Evolutionary conservation across 2,888 invertebrate genomes (phyloP).

Genomic region (Tricholauxania praeusta): DNA sequence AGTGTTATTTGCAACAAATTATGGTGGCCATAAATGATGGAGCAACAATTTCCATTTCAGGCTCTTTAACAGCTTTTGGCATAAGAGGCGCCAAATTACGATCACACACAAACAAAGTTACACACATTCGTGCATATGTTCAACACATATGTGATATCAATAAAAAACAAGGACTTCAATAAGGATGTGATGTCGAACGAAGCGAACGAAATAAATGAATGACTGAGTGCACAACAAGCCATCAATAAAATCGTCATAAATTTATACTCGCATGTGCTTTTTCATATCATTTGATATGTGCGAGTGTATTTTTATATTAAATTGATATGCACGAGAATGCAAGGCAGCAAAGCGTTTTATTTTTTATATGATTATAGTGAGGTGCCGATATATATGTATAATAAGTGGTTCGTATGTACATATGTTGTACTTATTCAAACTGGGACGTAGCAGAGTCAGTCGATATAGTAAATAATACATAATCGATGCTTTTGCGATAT

Average conservation of each 20-base stretch:
- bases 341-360: slow-evolving; percentile 28
- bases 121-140: slow-evolving; percentile 1
- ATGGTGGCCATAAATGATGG: slow-evolving; percentile 38
- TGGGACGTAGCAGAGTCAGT: too few species aligned
- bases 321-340: slow-evolving; percentile 40
- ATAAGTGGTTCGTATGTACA: background rate
- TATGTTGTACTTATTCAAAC: too few species aligned
- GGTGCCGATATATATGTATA: slow-evolving; percentile 8
- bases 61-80: slow-evolving; percentile 48
- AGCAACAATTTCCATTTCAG: slow-evolving; percentile 54
- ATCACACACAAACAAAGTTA: slow-evolving; percentile 37
- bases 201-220: background rate
- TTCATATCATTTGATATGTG: slow-evolving; percentile 13
- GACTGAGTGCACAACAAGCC: slow-evolving; percentile 46
- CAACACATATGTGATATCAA: slow-evolving; percentile 42
- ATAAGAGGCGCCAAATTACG: slow-evolving; percentile 32
- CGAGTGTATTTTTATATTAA: slow-evolving; percentile 48
- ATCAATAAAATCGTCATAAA: slow-evolving; percentile 62
- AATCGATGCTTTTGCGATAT: too few species aligned
- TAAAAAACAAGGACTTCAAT: slow-evolving; percentile 37
- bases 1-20: slow-evolving; percentile 40
- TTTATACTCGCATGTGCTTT: slow-evolving; percentile 49
- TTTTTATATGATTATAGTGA: slow-evolving; percentile 2
- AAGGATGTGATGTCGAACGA: slow-evolving; percentile 40
- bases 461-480: too few species aligned